Conservation (phyloP, 2,888 invertebrate species). For the Cephus rjabovi region DNA sequence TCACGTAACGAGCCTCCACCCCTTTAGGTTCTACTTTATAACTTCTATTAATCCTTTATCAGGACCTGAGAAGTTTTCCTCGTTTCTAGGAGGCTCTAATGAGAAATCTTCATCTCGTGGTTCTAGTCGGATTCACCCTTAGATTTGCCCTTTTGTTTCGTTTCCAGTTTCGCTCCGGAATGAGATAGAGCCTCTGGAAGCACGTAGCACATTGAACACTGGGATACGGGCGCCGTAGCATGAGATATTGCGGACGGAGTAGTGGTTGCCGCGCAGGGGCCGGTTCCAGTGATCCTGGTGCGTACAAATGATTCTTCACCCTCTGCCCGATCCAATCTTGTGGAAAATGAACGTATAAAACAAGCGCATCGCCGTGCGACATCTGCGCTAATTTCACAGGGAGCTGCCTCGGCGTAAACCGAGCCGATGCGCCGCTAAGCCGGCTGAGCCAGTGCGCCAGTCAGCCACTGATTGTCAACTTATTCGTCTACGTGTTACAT, state of each 20-base stretch:
- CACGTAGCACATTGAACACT: neutral
- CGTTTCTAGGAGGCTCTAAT: conserved; percentile 51
- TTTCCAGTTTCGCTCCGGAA: neutral
- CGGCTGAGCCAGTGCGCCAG: neutral
- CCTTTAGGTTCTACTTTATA: conserved; percentile 66
- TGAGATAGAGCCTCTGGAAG: neutral
- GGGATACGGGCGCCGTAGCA: neutral
- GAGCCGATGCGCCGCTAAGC: conserved; percentile 28
- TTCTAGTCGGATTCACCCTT: conserved; percentile 1
- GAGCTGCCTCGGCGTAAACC: conserved; percentile 51
- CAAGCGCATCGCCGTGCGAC: conserved; percentile 60
- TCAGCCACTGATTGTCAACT: neutral
- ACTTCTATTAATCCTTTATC: conserved; percentile 66
- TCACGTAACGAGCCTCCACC: conserved; percentile 66
- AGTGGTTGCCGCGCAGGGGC: neutral
- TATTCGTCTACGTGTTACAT: neutral
- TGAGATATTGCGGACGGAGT: neutral
- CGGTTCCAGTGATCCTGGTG: neutral
- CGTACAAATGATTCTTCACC: conserved; percentile 20
- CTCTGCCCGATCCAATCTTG: conserved; percentile 62
- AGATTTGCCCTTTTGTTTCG: neutral
- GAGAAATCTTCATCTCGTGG: conserved; percentile 53
- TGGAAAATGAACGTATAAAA: conserved; percentile 63
- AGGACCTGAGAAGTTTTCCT: conserved; percentile 43
- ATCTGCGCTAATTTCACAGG: conserved; percentile 67